Base-by-base conservation (phyloP, 2,113 vertebrate genomes). In the Oostethus manadensis region DNA sequence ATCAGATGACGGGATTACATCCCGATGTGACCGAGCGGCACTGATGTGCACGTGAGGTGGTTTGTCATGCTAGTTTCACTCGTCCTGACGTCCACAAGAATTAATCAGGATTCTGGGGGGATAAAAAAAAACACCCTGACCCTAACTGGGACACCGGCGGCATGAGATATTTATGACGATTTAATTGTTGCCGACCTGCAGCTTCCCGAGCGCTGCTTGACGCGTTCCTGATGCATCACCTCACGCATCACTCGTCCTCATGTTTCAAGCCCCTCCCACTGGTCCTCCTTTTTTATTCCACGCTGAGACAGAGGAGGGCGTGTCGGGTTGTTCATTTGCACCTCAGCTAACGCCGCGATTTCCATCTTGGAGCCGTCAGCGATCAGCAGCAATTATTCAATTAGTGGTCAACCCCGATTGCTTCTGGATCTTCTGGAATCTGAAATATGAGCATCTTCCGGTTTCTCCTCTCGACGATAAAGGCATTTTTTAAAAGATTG, bases 121-220 rank as follows among this genome's bases (percentile, higher is more conserved):
- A n/a, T n/a, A n/a, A n/a, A n/a, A n/a, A n/a, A n/a, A n/a, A 40
- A 40, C 35, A 55, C 15, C 13, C n/a, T 21, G 33, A n/a, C 38
- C 13, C 53, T 35, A 21, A n/a, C 53, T 55, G 18, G 35, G 33
- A 21, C 35, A 21, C 1, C 3, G 13, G 38, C 21, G 33, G 48
- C 65, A 81, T 84, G 62, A 83, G 84, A 85, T 88, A 84, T 85
- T 85, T 70, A 80, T 13, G 53, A 60, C 1, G 54, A 58, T n/a
- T n/a, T n/a, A n/a, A 35, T 17, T 10, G 62, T 15, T 53, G 29
- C 18, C 6, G 60, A 68, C 64, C 59, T 71, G 73, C 62, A 60
- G 75, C 68, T 77, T 69, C 65, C 49, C 61, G 56, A 10, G 51
- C 58, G 57, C 60, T 71, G 42, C 13, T 72, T 68, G 60, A 48